These are phyloP conservation scores for Parazoanthus darwini DNA, from an alignment of 92 coral and sea anemone genomes.

Conservation along the genomic window DNA sequence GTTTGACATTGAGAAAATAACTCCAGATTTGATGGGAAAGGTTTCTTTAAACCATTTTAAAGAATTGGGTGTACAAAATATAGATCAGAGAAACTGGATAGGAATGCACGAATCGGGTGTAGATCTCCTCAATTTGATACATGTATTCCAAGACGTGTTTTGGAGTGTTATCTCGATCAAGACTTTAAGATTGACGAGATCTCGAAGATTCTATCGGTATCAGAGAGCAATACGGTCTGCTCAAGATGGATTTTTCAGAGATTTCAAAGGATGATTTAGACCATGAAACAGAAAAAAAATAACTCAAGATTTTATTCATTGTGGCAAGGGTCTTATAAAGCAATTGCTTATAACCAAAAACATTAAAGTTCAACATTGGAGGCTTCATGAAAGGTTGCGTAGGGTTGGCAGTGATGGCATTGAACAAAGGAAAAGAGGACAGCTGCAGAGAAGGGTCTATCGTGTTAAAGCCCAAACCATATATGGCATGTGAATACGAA, in stretches of 20 bases:
- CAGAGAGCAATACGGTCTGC: conserved; percentile 57
- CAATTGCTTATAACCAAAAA: conserved; percentile 48
- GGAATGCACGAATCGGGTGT: conserved; percentile 30
- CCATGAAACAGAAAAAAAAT: not conserved
- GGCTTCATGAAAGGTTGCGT: conserved; percentile 69
- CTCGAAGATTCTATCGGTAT: conserved; percentile 48
- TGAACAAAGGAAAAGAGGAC: conserved; percentile 54
- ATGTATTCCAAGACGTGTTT: conserved; percentile 46
- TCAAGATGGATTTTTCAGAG: conserved; percentile 56
- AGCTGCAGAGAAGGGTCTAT: conserved; percentile 45
- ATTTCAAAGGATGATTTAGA: conserved; percentile 66
- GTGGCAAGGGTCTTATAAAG: conserved; percentile 63
- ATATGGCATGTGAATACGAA: not conserved
- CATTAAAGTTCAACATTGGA: conserved; percentile 63
- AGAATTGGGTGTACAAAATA: conserved; percentile 65
- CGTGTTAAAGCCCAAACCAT: conserved; percentile 6
- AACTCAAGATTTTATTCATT: conserved; percentile 52
- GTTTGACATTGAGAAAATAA: no score
- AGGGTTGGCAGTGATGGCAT: conserved; percentile 60
- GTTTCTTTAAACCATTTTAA: not conserved
- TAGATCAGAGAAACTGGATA: conserved; percentile 56
- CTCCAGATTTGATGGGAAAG: no score
- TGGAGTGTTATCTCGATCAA: conserved; percentile 61
- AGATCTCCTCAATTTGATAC: conserved; percentile 43
- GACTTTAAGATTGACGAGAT: conserved; percentile 63